Evolutionary conservation across 2,888 invertebrate genomes (phyloP).

Genomic region (Prosopocoilus inquinatus): DNA sequence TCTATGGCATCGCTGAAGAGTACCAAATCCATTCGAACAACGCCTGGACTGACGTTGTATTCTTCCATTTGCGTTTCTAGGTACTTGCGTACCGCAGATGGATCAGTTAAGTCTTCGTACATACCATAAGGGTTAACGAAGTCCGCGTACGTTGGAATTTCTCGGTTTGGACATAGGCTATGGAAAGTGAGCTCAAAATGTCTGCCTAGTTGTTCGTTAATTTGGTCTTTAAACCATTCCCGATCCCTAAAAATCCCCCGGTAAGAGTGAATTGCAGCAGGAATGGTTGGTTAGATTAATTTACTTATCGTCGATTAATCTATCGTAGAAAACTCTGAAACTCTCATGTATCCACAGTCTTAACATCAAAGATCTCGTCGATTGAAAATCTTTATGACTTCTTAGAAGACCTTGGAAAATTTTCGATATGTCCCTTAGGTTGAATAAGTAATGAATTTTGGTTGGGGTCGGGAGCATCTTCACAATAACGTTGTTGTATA

Average conservation of each 20-base stretch:
- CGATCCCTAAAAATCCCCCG: slow-evolving; percentile 60
- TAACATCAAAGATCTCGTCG: slow-evolving; percentile 67
- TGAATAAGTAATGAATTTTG: slow-evolving; percentile 89
- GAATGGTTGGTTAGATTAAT: slow-evolving; percentile 23
- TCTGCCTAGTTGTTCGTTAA: slow-evolving; percentile 73
- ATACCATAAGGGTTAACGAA: slow-evolving; percentile 75
- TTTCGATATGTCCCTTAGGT: slow-evolving; percentile 83
- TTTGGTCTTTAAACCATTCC: slow-evolving; percentile 70
- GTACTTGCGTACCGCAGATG: slow-evolving; percentile 56
- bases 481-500: slow-evolving; percentile 69
- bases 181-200: slow-evolving; percentile 79
- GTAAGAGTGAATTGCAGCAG: slow-evolving; percentile 1
- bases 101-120: slow-evolving; percentile 76
- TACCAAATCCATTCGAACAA: slow-evolving; percentile 77
- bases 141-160: slow-evolving; percentile 72
- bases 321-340: slow-evolving; percentile 80
- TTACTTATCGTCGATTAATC: slow-evolving; percentile 74
- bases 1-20: slow-evolving; percentile 85
- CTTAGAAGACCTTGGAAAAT: slow-evolving; percentile 80
- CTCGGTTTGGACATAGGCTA: slow-evolving; percentile 71
- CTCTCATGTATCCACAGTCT: slow-evolving; percentile 86
- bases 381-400: slow-evolving; percentile 74
- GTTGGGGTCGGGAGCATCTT: slow-evolving; percentile 84
- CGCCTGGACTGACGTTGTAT: slow-evolving; percentile 78
- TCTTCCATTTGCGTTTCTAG: slow-evolving; percentile 64